Evolutionary conservation across 2,888 invertebrate genomes (phyloP), one percentile per base, ranked within the genome.

Genomic region (Drosophila picticornis): DNA sequence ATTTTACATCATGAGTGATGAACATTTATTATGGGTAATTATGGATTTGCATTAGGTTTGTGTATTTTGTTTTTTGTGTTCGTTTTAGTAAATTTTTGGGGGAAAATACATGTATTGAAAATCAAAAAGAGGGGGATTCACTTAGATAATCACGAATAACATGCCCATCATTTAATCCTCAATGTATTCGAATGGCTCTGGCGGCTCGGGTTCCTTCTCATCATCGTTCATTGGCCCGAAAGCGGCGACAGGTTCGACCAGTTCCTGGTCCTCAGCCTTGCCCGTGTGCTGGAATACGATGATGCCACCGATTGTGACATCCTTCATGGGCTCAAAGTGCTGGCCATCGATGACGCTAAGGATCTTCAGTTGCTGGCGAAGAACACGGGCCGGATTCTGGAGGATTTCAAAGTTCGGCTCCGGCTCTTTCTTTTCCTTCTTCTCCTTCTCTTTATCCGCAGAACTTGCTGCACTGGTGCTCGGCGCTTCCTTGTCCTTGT

Each of bases 121-220:
- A 85, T 75, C 61, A 29, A 65, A 65, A 64, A 77, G 80, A 64
- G 62, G 53, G 32, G 59, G 46, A 34, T 69, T 77, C 58, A 61
- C 75, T 91, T 90, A 91, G 74, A 91, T 90, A 72, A 90, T 88
- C 84, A 90, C 91, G 59, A 91, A 90, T 69, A 90, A 81, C 90
- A 90, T 82, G 80, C 83, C 87, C 90, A 90, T 87, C 90, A 90
- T 87, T 90, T 93, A 93, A 85, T 97, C 97, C 93, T 99, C 99
- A 86, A 96, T 95, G 94, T 97, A 99, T 94, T 99, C 98, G 93
- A 99, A 99, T 78, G 99, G 98, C 94, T 99, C 99, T 91, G 99
- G 99, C 51, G 99, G 98, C 90, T 98, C 98, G 0, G 99, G 98
- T 93, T 99, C 99, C 91, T 98, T 98, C 88, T 98, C 98, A 90